Conservation (phyloP, 1,140 invertebrate genomes). For the Vanessa atalanta region DNA sequence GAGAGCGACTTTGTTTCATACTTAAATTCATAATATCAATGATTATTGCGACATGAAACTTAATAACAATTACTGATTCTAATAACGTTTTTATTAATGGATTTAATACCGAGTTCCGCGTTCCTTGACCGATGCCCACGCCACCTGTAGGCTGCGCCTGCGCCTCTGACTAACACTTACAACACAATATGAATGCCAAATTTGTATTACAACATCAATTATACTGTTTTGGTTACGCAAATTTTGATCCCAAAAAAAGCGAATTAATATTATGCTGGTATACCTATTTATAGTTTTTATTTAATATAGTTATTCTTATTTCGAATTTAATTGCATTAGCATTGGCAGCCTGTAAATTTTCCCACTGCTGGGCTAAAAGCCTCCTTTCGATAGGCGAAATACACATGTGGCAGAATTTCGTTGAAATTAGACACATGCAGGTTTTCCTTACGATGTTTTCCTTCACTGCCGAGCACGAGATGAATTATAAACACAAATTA, state of each 20-base stretch:
- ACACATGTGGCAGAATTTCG: no score
- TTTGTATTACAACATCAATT: conserved; percentile 14
- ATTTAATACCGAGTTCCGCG: conserved; percentile 27
- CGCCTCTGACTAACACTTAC: conserved; percentile 13
- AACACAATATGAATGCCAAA: conserved; percentile 5
- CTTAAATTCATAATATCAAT: background rate
- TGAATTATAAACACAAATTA: no score
- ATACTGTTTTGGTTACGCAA: background rate
- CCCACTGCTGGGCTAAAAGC: no score
- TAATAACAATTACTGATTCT: background rate
- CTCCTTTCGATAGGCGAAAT: no score
- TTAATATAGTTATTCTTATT: background rate
- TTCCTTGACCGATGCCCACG: conserved; percentile 35
- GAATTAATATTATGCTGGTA: background rate
- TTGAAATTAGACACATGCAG: no score
- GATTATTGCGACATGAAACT: background rate
- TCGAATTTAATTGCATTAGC: no score
- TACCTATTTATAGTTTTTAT: background rate
- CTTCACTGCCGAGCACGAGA: no score
- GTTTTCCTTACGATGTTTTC: no score
- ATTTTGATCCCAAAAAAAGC: background rate
- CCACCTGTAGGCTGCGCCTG: conserved; percentile 10
- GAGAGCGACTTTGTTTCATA: background rate
- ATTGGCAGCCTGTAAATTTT: no score
- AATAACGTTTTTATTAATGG: conserved; percentile 19